Conservation (phyloP, 2,888 invertebrate genomes). For the Agonopterix arenella region DNA sequence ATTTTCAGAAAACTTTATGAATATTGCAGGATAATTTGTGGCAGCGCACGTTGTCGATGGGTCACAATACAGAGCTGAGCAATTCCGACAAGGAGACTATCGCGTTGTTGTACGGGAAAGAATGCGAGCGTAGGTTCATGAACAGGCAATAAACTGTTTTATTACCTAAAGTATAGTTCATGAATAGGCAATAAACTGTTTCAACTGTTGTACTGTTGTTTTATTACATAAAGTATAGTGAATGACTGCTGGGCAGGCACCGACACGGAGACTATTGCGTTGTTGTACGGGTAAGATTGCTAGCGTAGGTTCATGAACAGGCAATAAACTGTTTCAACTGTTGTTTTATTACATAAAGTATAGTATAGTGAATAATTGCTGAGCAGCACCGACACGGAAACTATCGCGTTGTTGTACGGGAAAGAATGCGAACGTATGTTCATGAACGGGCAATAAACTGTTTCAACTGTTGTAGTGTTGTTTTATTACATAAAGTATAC, state of each 20-base stretch:
- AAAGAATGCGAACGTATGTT: slow-evolving; percentile 25
- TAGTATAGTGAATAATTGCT: slow-evolving; percentile 9
- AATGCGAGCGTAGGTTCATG: slow-evolving; percentile 22
- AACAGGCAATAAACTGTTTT: no score
- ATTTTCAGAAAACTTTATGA: no score
- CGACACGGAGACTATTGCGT: slow-evolving; percentile 25
- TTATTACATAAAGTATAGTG: no score
- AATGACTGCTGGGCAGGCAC: slow-evolving; percentile 18
- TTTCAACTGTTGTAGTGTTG: no score
- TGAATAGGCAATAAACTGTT: no score
- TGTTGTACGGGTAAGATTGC: no score
- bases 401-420: slow-evolving; percentile 31
- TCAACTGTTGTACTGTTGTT: no score
- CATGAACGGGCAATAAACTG: neutral
- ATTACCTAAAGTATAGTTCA: no score
- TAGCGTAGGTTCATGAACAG: no score
- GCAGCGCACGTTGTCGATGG: slow-evolving; percentile 49
- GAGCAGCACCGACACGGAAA: slow-evolving; percentile 25
- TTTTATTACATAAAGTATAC: no score
- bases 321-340: no score
- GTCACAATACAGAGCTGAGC: slow-evolving; percentile 31
- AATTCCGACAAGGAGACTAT: slow-evolving; percentile 25
- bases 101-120: slow-evolving; percentile 29
- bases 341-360: no score
- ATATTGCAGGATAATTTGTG: slow-evolving; percentile 44